Evolutionary conservation across 2,113 vertebrate genomes (phyloP), one percentile per base, ranked within the genome.

Genomic region (Passer domesticus): DNA sequence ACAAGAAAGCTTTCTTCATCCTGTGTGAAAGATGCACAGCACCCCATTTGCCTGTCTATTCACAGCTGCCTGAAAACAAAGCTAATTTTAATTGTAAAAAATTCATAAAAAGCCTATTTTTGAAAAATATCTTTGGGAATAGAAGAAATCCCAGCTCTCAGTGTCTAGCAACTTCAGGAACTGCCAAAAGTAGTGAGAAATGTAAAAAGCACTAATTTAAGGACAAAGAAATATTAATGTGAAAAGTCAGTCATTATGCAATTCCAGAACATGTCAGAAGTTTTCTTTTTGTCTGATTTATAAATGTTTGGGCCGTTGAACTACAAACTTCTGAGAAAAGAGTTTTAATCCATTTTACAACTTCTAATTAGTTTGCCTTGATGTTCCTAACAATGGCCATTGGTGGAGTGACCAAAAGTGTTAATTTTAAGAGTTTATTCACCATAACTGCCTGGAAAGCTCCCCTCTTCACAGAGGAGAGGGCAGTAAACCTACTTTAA

Each of bases 401-500:
- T 52, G 47, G 52, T 56, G n/a, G 60, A 90, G 35, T 41, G 69
- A 93, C 53, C 76, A 30, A 25, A 95, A 87, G 23, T 27, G 53
- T 66, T 64, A 47, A 31, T 70, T 86, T 85, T 72, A 87, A 69
- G 66, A 53, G 25, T 70, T 80, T 84, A 58, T 47, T 64, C 41
- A 31, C 64, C 11, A 0, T 68, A 93, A 56, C 68, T 66, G 69
- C 59, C n/a, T 46, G 53, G 66, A 87, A 92, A 30, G 52, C n/a
- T 88, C 41, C 44, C 11, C 55, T 79, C 62, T 87, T 92, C 76
- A 60, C 27, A 59, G 37, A 87, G 50, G 27, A 81, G 31, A 89
- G 44, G 58, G 69, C 83, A 95, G 59, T 82, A 96, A 96, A 94
- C 93, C 74, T 49, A 63, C 62, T 95, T 87, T 53, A 95, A 87